Conservation (phyloP, 1,140 invertebrate species). For the Ips nitidus region DNA sequence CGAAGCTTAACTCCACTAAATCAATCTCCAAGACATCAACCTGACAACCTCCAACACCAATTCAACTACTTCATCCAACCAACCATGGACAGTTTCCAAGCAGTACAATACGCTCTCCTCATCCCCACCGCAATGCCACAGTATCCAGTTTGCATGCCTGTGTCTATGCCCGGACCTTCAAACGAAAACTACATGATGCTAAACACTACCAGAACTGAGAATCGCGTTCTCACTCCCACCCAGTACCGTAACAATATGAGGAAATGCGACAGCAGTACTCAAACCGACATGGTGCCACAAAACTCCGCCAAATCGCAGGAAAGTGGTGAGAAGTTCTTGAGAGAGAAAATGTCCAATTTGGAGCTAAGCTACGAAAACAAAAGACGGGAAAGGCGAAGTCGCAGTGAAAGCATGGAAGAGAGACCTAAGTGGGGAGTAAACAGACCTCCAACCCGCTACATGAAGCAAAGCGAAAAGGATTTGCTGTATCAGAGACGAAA, state of each 20-base stretch:
- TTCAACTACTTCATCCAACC: slow-evolving; percentile 52
- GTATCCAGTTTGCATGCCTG: slow-evolving; percentile 40
- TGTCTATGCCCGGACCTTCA: slow-evolving; percentile 30
- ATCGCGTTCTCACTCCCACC: slow-evolving; percentile 62
- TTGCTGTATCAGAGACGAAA: slow-evolving; percentile 69
- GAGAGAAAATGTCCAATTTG: slow-evolving; percentile 48
- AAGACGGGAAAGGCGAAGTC: slow-evolving; percentile 57
- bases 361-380: slow-evolving; percentile 44
- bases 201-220: slow-evolving; percentile 48
- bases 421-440: slow-evolving; percentile 70
- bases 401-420: slow-evolving; percentile 59
- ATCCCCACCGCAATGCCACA: slow-evolving; percentile 50
- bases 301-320: slow-evolving; percentile 25
- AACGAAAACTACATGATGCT: slow-evolving; percentile 27
- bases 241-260: slow-evolving; percentile 57
- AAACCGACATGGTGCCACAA: slow-evolving; percentile 58
- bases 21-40: slow-evolving; percentile 1
- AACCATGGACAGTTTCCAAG: slow-evolving; percentile 46
- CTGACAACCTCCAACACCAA: slow-evolving; percentile 11
- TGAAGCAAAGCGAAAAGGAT: slow-evolving; percentile 77
- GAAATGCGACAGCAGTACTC: slow-evolving; percentile 65
- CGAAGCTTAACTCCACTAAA: slow-evolving; percentile 13
- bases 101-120: slow-evolving; percentile 59
- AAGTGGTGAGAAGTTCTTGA: slow-evolving; percentile 41
- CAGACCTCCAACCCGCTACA: slow-evolving; percentile 68